Base-by-base conservation (phyloP, 1,140 invertebrate species). In the Meloidogyne exigua region DNA sequence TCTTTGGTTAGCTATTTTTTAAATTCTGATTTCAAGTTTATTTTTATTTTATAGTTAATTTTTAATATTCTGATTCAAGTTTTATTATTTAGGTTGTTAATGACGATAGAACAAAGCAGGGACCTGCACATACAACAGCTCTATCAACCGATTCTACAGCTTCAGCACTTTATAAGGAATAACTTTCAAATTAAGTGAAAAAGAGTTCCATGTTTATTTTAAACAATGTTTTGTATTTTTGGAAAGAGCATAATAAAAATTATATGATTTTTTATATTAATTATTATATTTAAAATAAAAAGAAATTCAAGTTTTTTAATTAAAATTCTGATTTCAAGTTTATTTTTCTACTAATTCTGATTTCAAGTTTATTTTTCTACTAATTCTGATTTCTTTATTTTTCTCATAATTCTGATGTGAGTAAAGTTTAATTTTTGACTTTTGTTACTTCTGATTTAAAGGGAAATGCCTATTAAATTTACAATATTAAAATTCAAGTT, bases 101-200 rank as follows among this genome's bases (percentile, higher is more conserved):
- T 67, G 82, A 83, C 68, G 82, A 83, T 42, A 81, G 82, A 9
- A 26, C 74, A 26, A 39, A 39, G 28, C 72, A 39, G 3, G 44
- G 62, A 13, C 4, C 70, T 23, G 21, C 68, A 39, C 32, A 67
- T 15, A 36, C 74, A 63, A 75, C 49, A 15, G 74, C 62, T 26
- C 9, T 44, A 21, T 75, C 74, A 28, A 75, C 32, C 11, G 68
- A 75, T 32, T 73, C 74, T 9, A 44, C 13, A 44, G 74, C 70
- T 11, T 75, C 74, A 5, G 26, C 42, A 36, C 39, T 71, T 18
- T 26, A 71, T 0, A 18, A 26, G 12, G 44, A 71, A 26, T 71
- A 39, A 26, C 36, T 39, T 39, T 39, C 5, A 67, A 21, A 7
- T 49, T 49, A 18, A 44, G 4, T 18, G 5, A 49, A 49, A 57